Percentiles rank a stretch among this genome's conserved stretches.
These are phyloP conservation scores for Indri indri DNA, from an alignment of 2,113 vertebrate genomes.

Conservation along the genomic window DNA sequence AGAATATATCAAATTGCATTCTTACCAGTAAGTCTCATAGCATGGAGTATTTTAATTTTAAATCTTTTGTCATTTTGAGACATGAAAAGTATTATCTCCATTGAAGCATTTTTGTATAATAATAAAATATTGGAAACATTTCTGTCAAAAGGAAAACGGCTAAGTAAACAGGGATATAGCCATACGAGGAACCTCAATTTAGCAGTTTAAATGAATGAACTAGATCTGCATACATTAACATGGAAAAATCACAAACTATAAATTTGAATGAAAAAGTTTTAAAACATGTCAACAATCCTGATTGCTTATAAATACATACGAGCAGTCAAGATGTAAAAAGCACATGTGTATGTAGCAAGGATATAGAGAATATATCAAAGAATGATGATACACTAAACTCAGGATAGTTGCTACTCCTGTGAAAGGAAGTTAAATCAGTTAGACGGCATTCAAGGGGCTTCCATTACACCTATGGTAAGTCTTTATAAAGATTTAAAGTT, in stretches of 20 bases:
- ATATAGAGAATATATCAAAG: not conserved
- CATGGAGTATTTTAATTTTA: constrained; percentile 10
- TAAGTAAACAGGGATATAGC: not conserved
- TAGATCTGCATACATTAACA: not conserved
- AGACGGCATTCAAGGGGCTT: not conserved
- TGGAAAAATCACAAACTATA: not conserved
- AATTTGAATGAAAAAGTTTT: not conserved
- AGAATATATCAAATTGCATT: not conserved
- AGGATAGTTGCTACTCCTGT: not conserved
- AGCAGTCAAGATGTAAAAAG: not conserved
- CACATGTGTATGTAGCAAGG: too few relatives aligned
- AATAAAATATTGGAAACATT: not conserved
- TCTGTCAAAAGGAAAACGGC: not conserved
- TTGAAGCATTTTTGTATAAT: constrained; percentile 15
- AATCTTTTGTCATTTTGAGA: constrained; percentile 34
- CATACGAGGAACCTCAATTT: not conserved
- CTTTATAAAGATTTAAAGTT: not conserved
- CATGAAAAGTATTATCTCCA: constrained; percentile 4
- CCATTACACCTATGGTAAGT: too few relatives aligned
- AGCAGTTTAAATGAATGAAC: not conserved
- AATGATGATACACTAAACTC: not conserved
- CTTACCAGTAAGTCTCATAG: not conserved
- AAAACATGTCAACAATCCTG: not conserved
- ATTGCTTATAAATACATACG: not conserved
- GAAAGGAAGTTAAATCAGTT: not conserved